phyloP scores from a whole-genome alignment of 2,113 vertebrate genomes.

The Orientallactaga bullata region DNA sequence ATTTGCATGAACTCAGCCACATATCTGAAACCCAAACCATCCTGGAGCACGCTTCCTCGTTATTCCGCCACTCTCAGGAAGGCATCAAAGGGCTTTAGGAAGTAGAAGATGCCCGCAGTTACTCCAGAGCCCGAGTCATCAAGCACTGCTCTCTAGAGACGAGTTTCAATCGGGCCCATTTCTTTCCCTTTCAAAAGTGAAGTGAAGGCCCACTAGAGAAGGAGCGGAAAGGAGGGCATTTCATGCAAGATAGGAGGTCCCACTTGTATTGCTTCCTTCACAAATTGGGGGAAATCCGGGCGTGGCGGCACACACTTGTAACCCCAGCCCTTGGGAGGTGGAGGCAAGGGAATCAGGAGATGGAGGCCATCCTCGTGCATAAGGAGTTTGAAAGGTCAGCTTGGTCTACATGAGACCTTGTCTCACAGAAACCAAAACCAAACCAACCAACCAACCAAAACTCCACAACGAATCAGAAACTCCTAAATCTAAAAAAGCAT shows the following conservation, averaged over 20 bases:
- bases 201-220: not conserved
- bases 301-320: not conserved
- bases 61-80: not conserved
- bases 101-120: not conserved
- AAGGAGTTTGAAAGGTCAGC: not conserved
- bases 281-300: not conserved
- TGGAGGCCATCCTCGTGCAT: not conserved
- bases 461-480: not conserved
- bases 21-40: not conserved
- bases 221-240: too few species aligned
- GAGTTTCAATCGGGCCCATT: not conserved
- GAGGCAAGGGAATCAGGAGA: not conserved
- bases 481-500: not conserved
- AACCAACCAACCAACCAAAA: too few species aligned
- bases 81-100: not conserved
- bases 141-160: not conserved
- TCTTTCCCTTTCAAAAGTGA: not conserved
- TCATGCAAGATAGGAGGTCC: not conserved
- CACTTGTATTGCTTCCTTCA: not conserved
- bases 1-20: fast-evolving
- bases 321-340: too few species aligned
- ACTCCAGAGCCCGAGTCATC: not conserved
- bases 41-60: not conserved
- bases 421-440: not conserved
- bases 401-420: not conserved